Evolutionary conservation across 2,888 invertebrate species (phyloP), one percentile per base, ranked within the genome.

Genomic region (Caenorhabditis sp.): DNA sequence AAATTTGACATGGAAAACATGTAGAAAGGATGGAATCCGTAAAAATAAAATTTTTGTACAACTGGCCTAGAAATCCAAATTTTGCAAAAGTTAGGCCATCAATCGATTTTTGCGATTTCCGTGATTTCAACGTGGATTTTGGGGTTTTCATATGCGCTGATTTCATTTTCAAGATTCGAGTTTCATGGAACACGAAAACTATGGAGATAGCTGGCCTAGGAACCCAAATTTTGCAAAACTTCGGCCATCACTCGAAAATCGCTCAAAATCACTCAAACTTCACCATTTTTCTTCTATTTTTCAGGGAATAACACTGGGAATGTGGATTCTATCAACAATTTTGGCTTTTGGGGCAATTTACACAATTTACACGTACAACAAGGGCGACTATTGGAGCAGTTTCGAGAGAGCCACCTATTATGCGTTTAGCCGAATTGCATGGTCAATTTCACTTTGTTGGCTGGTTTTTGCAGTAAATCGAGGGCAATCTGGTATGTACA

Each of bases 391-490:
- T 24, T 80, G 80, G 80, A 68, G 53, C 5, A 11, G 40, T 1
- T 28, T 80, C 24, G 47, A 69, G 35, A 32, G 80, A 22, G 64
- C 83, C 11, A 47, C 78, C 13, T 85, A 80, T 67, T 78, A 85
- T 53, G 68, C 60, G 37, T 80, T 83, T 58, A 78, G 80, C 53
- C 84, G 93, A 47, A 91, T 91, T 13, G 90, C 88, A 0, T 93
- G 93, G 93, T 92, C 92, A 0, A 37, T 91, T 18, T 87, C 90
- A 35, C 79, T 93, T 2, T 91, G 87, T 13, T 93, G 93, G 93
- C 89, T 93, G n/a, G 90, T 92, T 32, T 90, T 92, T 74, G 92
- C 92, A 6, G 93, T 80, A 1, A 80, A 80, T 68, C 61, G 80
- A 0, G 72, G 72, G 9, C 67, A 80, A 9, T 61, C 68, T 8